These are phyloP conservation scores for Odontomyia ornata DNA, from an alignment of 2,888 invertebrate genomes.

Conservation along the genomic window DNA sequence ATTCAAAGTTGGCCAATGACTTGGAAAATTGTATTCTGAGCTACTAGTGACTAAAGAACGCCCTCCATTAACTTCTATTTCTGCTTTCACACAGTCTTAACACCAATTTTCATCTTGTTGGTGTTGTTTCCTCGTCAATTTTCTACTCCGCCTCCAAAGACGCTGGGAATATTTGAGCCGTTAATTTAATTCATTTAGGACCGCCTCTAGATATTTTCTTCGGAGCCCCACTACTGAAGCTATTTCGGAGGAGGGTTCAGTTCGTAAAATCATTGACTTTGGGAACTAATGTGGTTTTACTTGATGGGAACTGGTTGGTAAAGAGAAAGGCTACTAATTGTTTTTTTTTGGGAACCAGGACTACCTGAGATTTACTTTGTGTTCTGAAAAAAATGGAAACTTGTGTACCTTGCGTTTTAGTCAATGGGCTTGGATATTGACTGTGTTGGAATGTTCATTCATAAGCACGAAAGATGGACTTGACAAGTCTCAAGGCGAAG, in stretches of 20 bases:
- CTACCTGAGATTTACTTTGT: conserved; percentile 10
- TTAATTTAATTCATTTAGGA: background rate
- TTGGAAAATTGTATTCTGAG: background rate
- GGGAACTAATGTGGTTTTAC: conserved; percentile 23
- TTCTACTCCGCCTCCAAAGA: conserved; percentile 11
- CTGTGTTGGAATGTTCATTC: conserved; percentile 32
- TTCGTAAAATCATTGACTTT: background rate
- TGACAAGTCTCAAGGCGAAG: background rate
- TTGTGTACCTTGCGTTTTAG: background rate
- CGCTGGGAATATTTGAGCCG: background rate
- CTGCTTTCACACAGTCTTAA: background rate
- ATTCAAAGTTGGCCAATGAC: conserved; percentile 7
- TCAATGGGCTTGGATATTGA: background rate
- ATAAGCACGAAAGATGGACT: conserved; percentile 8
- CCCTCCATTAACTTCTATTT: background rate
- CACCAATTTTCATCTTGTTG: background rate
- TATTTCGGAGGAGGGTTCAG: background rate
- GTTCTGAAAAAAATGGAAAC: background rate
- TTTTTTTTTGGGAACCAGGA: conserved; percentile 19
- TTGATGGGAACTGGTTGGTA: conserved; percentile 23
- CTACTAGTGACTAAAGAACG: conserved; percentile 9
- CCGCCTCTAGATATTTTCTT: conserved; percentile 14
- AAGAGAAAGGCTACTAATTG: conserved; percentile 34
- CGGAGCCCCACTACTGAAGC: too few relatives aligned
- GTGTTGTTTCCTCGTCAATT: background rate